Conservation (phyloP, 2,888 invertebrate genomes). For the Teleogryllus oceanicus region DNA sequence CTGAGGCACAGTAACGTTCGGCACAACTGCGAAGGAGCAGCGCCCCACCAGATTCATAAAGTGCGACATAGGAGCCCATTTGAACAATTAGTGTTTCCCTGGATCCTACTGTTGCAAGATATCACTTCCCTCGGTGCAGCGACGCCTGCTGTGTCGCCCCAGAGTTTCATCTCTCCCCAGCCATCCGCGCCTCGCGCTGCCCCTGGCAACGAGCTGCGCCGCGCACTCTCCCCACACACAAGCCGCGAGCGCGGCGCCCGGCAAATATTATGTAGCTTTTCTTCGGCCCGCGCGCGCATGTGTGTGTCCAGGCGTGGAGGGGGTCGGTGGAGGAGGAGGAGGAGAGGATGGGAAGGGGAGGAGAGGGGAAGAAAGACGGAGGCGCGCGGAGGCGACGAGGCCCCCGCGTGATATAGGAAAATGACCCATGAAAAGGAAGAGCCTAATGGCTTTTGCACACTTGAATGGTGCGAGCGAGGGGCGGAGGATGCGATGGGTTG, state of each 20-base stretch:
- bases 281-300: background rate
- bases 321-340: background rate
- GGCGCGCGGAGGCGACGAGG: background rate
- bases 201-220: background rate
- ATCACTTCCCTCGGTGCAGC: too few species aligned
- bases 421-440: conserved; percentile 31
- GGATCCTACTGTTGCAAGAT: too few species aligned
- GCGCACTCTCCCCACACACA: background rate
- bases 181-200: too few species aligned
- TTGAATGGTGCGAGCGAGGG: conserved; percentile 2
- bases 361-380: background rate
- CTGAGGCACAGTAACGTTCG: too few species aligned
- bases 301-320: background rate
- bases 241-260: background rate
- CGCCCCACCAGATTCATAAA: too few species aligned
- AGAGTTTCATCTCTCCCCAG: too few species aligned
- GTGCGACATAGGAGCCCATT: too few species aligned
- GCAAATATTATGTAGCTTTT: conserved; percentile 18
- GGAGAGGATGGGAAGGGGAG: background rate
- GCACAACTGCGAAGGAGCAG: too few species aligned
- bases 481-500: conserved; percentile 5
- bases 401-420: conserved; percentile 26
- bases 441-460: conserved; percentile 18
- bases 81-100: too few species aligned
- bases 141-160: too few species aligned